Evolutionary conservation across 2,888 invertebrate species (phyloP).

Genomic region (Chymomyza fuscimana): DNA sequence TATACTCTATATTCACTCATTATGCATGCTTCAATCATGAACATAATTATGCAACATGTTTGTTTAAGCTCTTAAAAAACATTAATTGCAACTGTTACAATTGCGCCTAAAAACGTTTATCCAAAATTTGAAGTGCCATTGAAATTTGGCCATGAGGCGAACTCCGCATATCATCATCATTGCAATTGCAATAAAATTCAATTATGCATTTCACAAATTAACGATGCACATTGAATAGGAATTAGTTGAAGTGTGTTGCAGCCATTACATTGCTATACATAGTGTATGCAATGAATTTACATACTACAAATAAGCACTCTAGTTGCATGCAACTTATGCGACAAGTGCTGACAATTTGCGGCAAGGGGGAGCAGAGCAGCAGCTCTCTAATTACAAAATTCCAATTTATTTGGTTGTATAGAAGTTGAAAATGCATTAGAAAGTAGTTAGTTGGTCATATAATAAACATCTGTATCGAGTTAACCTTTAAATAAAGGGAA

Average conservation of each 20-base stretch:
- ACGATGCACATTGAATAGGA: conserved; percentile 31
- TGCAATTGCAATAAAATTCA: conserved; percentile 41
- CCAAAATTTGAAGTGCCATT: neutral
- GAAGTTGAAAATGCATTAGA: too few relatives aligned
- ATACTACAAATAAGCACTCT: neutral
- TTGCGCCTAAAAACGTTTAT: conserved; percentile 1
- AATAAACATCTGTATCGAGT: neutral
- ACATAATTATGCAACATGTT: conserved; percentile 3
- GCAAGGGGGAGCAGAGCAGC: neutral
- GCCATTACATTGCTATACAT: neutral
- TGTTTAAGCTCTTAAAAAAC: neutral
- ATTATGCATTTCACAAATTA: conserved; percentile 54
- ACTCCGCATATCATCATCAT: neutral
- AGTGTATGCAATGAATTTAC: neutral
- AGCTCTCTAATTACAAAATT: neutral
- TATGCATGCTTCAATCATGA: conserved; percentile 1
- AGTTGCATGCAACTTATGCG: neutral
- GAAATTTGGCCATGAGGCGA: neutral
- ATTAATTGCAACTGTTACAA: neutral
- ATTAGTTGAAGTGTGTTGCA: conserved; percentile 21
- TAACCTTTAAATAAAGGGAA: neutral
- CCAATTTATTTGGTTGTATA: neutral
- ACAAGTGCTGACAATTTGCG: neutral
- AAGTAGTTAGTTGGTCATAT: neutral
- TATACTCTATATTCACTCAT: conserved; percentile 12